Evolutionary conservation across 1,140 invertebrate genomes (phyloP).

Genomic region (Zaprionus tsacasi): DNA sequence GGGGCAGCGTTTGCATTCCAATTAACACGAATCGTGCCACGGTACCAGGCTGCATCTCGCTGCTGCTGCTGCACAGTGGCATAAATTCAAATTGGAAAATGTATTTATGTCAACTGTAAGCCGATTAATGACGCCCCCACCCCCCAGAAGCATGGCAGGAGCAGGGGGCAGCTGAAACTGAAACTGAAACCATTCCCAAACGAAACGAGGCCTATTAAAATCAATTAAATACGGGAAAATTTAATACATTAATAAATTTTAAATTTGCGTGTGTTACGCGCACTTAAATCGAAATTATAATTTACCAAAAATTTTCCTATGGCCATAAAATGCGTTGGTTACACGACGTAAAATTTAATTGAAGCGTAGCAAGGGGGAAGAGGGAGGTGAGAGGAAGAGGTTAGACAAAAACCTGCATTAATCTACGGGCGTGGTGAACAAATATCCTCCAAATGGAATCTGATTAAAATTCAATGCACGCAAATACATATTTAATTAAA

Average conservation of each 20-base stretch:
- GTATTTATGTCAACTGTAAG: slow-evolving; percentile 73
- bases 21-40: slow-evolving; percentile 54
- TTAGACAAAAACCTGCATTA: slow-evolving; percentile 33
- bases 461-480: slow-evolving; percentile 67
- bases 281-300: slow-evolving; percentile 43
- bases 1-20: slow-evolving; percentile 50
- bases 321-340: slow-evolving; percentile 26
- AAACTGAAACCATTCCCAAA: slow-evolving; percentile 7
- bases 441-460: slow-evolving; percentile 55
- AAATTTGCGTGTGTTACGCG: slow-evolving; percentile 19
- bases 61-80: slow-evolving; percentile 4
- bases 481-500: slow-evolving; percentile 76
- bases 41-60: neutral
- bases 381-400: neutral
- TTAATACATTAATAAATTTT: slow-evolving; percentile 76
- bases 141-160: slow-evolving; percentile 22
- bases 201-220: slow-evolving; percentile 62
- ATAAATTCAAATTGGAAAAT: slow-evolving; percentile 61
- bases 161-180: slow-evolving; percentile 6
- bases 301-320: slow-evolving; percentile 31
- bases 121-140: slow-evolving; percentile 64
- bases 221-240: slow-evolving; percentile 67
- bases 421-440: slow-evolving; percentile 40
- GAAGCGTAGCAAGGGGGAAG: neutral
- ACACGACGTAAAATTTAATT: slow-evolving; percentile 28